These are phyloP conservation scores for Lochmaea capreae DNA, from an alignment of 2,888 invertebrate genomes.

Conservation along the genomic window DNA sequence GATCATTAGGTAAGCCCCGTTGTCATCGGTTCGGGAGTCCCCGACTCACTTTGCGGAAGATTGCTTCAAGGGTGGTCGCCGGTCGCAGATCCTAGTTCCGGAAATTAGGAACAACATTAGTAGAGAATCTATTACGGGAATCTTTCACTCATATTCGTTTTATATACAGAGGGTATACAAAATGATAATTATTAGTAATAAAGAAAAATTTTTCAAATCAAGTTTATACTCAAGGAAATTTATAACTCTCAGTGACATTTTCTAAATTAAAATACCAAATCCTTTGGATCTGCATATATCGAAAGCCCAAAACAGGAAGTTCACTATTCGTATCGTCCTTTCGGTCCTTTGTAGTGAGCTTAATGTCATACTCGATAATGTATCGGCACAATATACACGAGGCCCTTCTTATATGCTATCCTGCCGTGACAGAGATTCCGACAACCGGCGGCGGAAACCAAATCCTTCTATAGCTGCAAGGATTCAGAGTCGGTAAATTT, in stretches of 20 bases:
- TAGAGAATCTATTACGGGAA: conserved; percentile 38
- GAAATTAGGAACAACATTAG: conserved; percentile 48
- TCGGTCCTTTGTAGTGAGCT: conserved; percentile 33
- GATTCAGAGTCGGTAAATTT: conserved; percentile 8
- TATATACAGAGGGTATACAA: not conserved
- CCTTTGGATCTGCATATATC: conserved; percentile 19
- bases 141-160: conserved; percentile 9
- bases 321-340: conserved; percentile 31
- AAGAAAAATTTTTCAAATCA: not conserved
- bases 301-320: conserved; percentile 37
- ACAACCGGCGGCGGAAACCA: conserved; percentile 44
- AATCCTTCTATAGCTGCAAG: conserved; percentile 25
- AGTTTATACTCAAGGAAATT: not conserved
- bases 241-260: conserved; percentile 2
- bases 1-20: conserved; percentile 59
- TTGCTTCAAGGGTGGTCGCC: conserved; percentile 41
- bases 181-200: not conserved
- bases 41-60: conserved; percentile 44
- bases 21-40: conserved; percentile 54
- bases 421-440: conserved; percentile 16
- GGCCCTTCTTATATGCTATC: conserved; percentile 39
- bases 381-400: conserved; percentile 41
- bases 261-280: conserved; percentile 13
- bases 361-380: conserved; percentile 41
- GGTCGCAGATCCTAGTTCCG: conserved; percentile 37